Base-by-base conservation (phyloP, 1,140 invertebrate species). In the Ceratina australensis region DNA sequence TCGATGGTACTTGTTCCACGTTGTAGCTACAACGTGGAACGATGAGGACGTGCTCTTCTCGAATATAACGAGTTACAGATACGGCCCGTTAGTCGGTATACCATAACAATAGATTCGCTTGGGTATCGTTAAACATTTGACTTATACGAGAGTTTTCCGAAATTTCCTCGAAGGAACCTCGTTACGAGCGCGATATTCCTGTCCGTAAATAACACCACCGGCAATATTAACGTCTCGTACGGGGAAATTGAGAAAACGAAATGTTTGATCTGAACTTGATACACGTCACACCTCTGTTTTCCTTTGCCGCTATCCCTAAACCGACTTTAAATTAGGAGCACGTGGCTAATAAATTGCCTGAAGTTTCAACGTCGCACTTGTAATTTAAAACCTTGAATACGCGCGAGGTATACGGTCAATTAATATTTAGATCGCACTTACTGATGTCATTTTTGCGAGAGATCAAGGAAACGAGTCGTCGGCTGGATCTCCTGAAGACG, bases 281-380 rank as follows among this genome's bases (percentile, higher is more conserved):
- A 54, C 61, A 52, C 49, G 63, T 74, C 72, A 57, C 72, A 67
- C 72, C 72, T 74, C 63, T 57, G 22, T 74, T 59, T 74, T 61
- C 15, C 26, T 65, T 65, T 28, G 20, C 49, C 60, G 16, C n/a
- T 12, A 13, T 12, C 18, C 52, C 52, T 18, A 54, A n/a, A 54
- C 12, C 20, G 20, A 24, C 18, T 57, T 74, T 47, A 57, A 57
- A 47, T 26, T 66, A 74, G 61, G 22, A 12, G 28, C 33, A 42
- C 33, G 33, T 42, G 33, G 33, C 33, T 42, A 42, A 42, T 42
- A 7, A 42, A 42, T 42, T 42, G 33, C 3, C 33, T 42, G 10
- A 42, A 42, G 33, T 10, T 42, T 42, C 33, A 10, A 10, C 33
- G 33, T 42, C 33, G 33, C 33, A 10, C 3, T 42, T 42, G 33